Base-by-base conservation (phyloP, 2,113 vertebrate genomes). In the Brienomyrus longianalis region DNA sequence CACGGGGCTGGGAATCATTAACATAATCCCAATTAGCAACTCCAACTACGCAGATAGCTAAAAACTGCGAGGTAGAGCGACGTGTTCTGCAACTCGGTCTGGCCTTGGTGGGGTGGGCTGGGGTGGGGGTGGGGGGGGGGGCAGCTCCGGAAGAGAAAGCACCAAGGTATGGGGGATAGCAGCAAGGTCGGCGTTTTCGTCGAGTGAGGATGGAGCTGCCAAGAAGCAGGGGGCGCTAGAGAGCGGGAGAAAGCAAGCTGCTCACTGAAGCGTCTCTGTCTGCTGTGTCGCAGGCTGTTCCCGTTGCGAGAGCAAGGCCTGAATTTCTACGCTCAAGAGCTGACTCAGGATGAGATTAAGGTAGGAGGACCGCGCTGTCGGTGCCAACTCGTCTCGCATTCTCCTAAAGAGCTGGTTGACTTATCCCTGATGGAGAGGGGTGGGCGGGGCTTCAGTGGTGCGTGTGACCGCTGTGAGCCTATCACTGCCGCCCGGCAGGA, bases 281-380 rank as follows among this genome's bases (percentile, higher is more conserved):
- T 66, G 8, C 56, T 88, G 31, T 88, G 50, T 62, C 9, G 90
- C 92, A 99, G 98, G 98, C 96, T 99, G 93, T 99, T 99, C 77
- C 98, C 98, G 80, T 94, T 99, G 93, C 96, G 98, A 96, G 98
- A 99, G 92, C 98, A 99, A 97, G 98, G 98, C 93, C 96, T 99
- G 92, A 99, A 99, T 95, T 99, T 98, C 94, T 99, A 99, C 94
- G 98, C 98, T 95, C 97, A 99, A 93, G 98, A 99, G 95, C 96
- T 99, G 95, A 99, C 98, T 95, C 97, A 98, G 91, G 98, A 98
- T 88, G 98, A 99, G 97, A 99, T 99, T 92, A 98, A 99, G 97
- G 98, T 99, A 96, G 96, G 86, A 87, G 45, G 3, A 83, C 56
- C 6, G 27, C 66, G 43, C n/a, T 0, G 31, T 9, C 0, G 35